Percentiles rank a stretch among this genome's conserved stretches.
Conservation (phyloP, 2,797 vertebrate genomes). For the Myotis myotis region DNA sequence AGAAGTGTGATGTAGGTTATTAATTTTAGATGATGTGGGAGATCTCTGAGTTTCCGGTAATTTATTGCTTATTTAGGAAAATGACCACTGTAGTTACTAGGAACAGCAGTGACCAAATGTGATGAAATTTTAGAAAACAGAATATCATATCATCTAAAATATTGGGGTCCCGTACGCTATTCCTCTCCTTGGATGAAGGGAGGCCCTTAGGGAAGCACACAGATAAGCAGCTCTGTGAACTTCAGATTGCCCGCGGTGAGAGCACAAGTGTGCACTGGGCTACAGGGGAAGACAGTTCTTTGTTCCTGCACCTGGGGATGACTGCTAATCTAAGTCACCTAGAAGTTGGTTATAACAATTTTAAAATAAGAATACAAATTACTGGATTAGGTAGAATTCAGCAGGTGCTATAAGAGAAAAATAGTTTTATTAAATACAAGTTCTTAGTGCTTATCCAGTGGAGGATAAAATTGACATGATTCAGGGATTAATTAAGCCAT, state of each 20-base stretch:
- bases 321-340: slow-evolving; percentile 48
- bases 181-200: neutral
- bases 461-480: slow-evolving; percentile 66
- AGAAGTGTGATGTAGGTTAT: neutral
- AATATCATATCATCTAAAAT: neutral
- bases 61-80: neutral
- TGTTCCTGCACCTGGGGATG: slow-evolving; percentile 61
- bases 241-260: neutral
- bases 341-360: slow-evolving; percentile 51
- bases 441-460: slow-evolving; percentile 60
- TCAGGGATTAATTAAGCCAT: slow-evolving; percentile 66
- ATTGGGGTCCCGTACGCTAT: neutral
- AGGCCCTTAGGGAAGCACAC: neutral
- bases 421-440: slow-evolving; percentile 59
- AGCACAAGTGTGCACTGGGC: neutral
- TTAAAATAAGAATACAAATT: slow-evolving; percentile 74
- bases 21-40: neutral
- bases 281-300: neutral
- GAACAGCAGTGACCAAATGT: neutral
- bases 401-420: slow-evolving; percentile 48
- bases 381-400: slow-evolving; percentile 48
- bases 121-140: neutral
- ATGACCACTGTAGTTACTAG: neutral
- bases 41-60: neutral
- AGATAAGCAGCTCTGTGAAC: neutral